These are phyloP conservation scores for Oncorhynchus mykiss DNA, from an alignment of 2,113 vertebrate species.

Conservation along the genomic window DNA sequence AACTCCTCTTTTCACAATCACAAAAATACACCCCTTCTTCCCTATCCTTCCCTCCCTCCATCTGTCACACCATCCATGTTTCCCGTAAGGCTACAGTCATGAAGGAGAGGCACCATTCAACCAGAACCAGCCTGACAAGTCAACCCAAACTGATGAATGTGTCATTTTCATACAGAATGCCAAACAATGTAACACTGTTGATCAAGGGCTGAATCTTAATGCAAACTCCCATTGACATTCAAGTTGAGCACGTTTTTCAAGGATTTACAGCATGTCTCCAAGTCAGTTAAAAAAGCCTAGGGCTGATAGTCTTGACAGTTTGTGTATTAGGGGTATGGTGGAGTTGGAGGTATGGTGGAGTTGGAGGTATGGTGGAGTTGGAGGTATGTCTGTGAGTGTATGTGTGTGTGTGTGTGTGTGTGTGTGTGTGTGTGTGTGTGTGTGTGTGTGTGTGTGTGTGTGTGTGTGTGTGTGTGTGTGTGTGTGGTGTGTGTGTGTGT, in stretches of 20 bases:
- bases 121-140: background rate
- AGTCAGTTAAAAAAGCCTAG: no score
- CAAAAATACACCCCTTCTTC: slow-evolving; percentile 36
- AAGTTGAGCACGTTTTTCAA: background rate
- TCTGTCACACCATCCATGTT: background rate
- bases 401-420: background rate
- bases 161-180: background rate
- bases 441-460: background rate
- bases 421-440: background rate
- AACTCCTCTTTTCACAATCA: slow-evolving; percentile 45
- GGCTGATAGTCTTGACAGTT: background rate
- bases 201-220: background rate
- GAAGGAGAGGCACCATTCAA: background rate
- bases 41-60: slow-evolving; percentile 10
- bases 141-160: background rate
- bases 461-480: no score
- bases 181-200: background rate
- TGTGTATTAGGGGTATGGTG: background rate
- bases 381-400: background rate
- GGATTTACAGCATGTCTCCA: background rate
- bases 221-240: background rate
- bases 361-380: background rate
- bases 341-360: background rate
- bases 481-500: slow-evolving; percentile 22
- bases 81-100: background rate